Evolutionary conservation across 2,888 invertebrate genomes (phyloP), one percentile per base, ranked within the genome.

Genomic region (Lutraria lutraria): DNA sequence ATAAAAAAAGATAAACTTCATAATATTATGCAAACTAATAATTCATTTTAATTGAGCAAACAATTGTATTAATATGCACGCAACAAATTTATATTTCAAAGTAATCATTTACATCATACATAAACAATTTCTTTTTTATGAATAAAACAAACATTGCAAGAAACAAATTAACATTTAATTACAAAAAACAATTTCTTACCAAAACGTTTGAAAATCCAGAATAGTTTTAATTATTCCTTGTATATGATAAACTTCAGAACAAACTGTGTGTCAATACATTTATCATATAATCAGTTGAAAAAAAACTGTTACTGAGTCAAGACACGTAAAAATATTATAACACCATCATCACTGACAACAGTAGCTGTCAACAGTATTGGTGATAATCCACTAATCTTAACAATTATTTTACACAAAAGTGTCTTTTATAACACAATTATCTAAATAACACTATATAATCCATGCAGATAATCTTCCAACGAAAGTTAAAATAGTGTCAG

Each of bases 351-450:
- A 63, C 63, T 0, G 21, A 79, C 79, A 79, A 31, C 76, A 79
- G 79, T 79, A 68, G 63, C 63, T 68, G 63, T 68, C 63, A 68
- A 68, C 10, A 21, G n/a, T 13, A 85, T 31, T 31, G 85, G 19
- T 54, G 31, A 79, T 85, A 85, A 85, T 76, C 85, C 54, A 0
- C 54, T 53, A 85, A 85, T 85, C 85, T 85, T 53, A 16, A 63
- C 68, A 72, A 79, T 54, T 68, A 53, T 72, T 79, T 54, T 53
- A 54, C 19, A 83, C 79, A 79, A 81, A 56, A 85, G 76, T 85
- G 53, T 76, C 72, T 76, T 85, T 85, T 68, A 56, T 53, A 54
- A 29, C 29, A 43, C 43, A 85, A 79, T 85, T 76, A 79, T 76
- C 85, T 76, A 4, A 56, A 54, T 85, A 85, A 79, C 53, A 43